A percentile compares a stretch with the other conserved stretches of the same genome.
Evolutionary conservation across 2,113 vertebrate genomes (phyloP).

Genomic region (Polypterus senegalus): DNA sequence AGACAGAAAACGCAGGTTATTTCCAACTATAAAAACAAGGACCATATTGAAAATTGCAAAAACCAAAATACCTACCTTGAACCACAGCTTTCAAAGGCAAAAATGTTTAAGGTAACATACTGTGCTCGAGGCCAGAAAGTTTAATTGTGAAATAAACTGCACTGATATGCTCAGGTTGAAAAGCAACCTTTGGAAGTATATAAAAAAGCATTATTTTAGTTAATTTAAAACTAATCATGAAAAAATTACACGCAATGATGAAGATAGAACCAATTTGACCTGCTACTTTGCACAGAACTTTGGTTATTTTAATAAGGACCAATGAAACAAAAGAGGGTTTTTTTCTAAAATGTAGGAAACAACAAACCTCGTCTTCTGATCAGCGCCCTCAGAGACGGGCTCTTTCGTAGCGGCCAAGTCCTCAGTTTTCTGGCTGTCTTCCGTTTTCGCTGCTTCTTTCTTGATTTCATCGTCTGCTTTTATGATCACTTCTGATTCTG

Average conservation of each 20-base stretch:
- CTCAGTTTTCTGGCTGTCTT: slow-evolving; percentile 61
- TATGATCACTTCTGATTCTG: slow-evolving; percentile 47
- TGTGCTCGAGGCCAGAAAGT: too few relatives aligned
- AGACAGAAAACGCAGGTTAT: slow-evolving; percentile 46
- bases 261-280: slow-evolving; percentile 44
- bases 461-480: slow-evolving; percentile 48
- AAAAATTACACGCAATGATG: slow-evolving; percentile 12
- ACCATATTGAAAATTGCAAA: too few relatives aligned
- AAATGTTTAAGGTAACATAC: too few relatives aligned
- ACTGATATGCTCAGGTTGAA: slow-evolving; percentile 10
- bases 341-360: slow-evolving; percentile 96
- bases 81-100: slow-evolving; percentile 11
- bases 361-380: slow-evolving; percentile 99
- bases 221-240: slow-evolving; percentile 26
- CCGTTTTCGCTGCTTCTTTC: slow-evolving; percentile 73
- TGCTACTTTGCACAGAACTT: slow-evolving; percentile 51
- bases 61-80: slow-evolving; percentile 15
- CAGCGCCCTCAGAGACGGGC: slow-evolving; percentile 92
- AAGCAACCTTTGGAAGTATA: slow-evolving; percentile 17
- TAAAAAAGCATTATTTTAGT: slow-evolving; percentile 18
- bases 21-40: too few relatives aligned
- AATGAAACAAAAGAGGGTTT: slow-evolving; percentile 87
- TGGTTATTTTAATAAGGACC: slow-evolving; percentile 53
- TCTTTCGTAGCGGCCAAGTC: slow-evolving; percentile 82
- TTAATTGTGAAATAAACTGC: too few relatives aligned